Conservation (phyloP, 2,888 invertebrate species). For the Diadromus collaris region DNA sequence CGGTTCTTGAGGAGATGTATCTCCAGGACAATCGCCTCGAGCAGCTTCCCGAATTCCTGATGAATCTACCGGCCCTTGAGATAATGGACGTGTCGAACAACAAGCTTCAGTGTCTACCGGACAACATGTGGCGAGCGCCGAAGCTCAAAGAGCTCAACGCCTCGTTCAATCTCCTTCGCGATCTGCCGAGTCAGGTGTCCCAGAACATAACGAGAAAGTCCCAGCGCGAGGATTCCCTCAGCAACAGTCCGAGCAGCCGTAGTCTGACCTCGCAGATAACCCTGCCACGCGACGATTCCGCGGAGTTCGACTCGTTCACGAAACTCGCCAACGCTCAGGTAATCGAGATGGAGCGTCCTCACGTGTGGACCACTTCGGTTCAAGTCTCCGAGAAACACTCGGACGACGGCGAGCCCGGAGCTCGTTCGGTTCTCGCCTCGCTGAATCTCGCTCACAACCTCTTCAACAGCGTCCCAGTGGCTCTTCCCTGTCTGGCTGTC, state of each 20-base stretch:
- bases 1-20: constrained; percentile 93
- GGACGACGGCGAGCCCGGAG: constrained; percentile 82
- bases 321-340: constrained; percentile 78
- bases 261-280: constrained; percentile 72
- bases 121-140: constrained; percentile 92
- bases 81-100: constrained; percentile 97
- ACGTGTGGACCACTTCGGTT: constrained; percentile 87
- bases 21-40: constrained; percentile 95
- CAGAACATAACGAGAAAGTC: constrained; percentile 73
- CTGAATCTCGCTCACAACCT: constrained; percentile 96
- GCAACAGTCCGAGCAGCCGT: constrained; percentile 74
- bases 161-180: constrained; percentile 92
- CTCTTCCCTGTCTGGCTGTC: constrained; percentile 94
- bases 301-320: constrained; percentile 78
- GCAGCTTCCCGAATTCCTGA: constrained; percentile 90
- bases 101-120: constrained; percentile 91
- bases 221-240: constrained; percentile 68
- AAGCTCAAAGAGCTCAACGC: constrained; percentile 93
- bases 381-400: constrained; percentile 86
- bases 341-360: constrained; percentile 87
- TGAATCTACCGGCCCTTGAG: constrained; percentile 88
- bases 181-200: constrained; percentile 83
- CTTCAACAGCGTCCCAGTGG: constrained; percentile 92
- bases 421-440: constrained; percentile 86
- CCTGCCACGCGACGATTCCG: constrained; percentile 75